Evolutionary conservation across 2,113 vertebrate species (phyloP).

Genomic region (Pholis gunnellus): DNA sequence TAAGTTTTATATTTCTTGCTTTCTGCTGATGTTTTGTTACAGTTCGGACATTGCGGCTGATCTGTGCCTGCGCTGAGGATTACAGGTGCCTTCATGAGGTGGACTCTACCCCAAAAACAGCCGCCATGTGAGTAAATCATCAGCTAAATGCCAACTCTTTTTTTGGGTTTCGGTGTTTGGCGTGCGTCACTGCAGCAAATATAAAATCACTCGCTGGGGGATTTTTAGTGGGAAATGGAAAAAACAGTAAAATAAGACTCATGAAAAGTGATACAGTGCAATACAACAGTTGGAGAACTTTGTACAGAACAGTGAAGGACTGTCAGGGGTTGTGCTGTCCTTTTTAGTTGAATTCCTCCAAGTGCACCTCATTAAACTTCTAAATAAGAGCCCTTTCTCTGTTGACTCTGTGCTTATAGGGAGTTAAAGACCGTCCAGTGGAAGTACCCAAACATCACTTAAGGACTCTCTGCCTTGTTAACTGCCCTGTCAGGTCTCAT

Average conservation of each 20-base stretch:
- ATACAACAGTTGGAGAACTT: background rate
- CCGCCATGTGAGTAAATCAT: constrained; percentile 88
- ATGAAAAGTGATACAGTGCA: background rate
- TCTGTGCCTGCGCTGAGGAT: constrained; percentile 93
- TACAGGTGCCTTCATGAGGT: constrained; percentile 83
- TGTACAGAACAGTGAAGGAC: background rate
- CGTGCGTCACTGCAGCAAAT: background rate
- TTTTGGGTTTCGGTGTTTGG: background rate
- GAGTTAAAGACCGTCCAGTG: constrained; percentile 14
- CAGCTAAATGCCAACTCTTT: background rate
- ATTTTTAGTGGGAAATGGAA: background rate
- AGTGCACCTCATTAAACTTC: constrained; percentile 18
- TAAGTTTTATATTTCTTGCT: background rate
- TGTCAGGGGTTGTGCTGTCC: background rate
- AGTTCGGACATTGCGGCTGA: constrained; percentile 90
- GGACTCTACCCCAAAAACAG: constrained; percentile 62
- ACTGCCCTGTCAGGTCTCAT: constrained; percentile 79
- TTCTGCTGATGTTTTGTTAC: background rate
- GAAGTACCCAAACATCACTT: constrained; percentile 42
- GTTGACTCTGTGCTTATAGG: background rate
- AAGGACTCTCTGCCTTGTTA: constrained; percentile 34
- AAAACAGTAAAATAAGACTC: background rate
- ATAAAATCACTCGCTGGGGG: too few relatives aligned
- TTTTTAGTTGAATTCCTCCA: background rate
- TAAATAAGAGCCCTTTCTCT: constrained; percentile 16